Conservation (phyloP, 1,140 invertebrate genomes). For the Drosophila persimilis region DNA sequence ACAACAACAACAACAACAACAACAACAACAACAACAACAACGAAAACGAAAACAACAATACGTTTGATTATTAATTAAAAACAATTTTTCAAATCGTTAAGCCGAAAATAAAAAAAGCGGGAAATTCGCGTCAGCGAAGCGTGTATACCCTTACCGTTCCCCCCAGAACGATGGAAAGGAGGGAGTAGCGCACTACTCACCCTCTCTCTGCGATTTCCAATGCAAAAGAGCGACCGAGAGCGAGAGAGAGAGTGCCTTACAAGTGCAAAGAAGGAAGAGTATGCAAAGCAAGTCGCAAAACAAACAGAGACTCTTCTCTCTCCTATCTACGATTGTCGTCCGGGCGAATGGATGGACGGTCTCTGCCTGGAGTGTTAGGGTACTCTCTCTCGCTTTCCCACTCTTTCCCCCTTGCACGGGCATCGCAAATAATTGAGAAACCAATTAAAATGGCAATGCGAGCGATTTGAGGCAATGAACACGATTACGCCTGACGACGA, state of each 20-base stretch:
- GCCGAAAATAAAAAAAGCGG: constrained; percentile 20
- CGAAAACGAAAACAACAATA: constrained; percentile 23
- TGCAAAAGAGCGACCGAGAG: too few species aligned
- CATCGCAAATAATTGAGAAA: constrained; percentile 51
- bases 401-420: constrained; percentile 3
- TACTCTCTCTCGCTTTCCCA: neutral
- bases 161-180: too few species aligned
- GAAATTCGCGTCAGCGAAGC: neutral
- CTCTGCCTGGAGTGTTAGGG: constrained; percentile 9
- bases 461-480: constrained; percentile 49
- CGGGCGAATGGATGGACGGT: neutral
- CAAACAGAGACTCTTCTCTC: too few species aligned
- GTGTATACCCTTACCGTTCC: constrained; percentile 4
- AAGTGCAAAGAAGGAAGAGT: too few species aligned
- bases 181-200: too few species aligned
- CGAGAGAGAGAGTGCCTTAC: too few species aligned
- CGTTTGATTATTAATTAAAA: constrained; percentile 64
- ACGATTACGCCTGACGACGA: constrained; percentile 46
- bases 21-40: constrained; percentile 16
- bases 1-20: constrained; percentile 20
- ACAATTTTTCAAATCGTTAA: constrained; percentile 50
- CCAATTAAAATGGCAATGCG: constrained; percentile 57
- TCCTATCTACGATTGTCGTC: too few species aligned
- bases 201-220: too few species aligned
- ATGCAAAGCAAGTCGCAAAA: too few species aligned